Conservation (phyloP, 2,888 invertebrate genomes). For the Drosophila stalkeri region DNA sequence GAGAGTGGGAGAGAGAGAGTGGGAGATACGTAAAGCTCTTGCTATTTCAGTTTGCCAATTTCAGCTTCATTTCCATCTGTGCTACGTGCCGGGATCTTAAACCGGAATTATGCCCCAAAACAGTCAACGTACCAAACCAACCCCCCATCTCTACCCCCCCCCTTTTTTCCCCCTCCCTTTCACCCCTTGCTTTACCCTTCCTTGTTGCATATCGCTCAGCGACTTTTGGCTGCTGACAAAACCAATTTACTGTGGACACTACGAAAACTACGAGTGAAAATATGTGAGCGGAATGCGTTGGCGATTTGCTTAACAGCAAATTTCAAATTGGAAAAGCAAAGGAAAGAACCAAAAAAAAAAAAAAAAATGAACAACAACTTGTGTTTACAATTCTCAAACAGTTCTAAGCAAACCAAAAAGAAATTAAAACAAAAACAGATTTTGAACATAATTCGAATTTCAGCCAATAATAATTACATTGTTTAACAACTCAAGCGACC, state of each 20-base stretch:
- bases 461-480: neutral
- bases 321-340: conserved; percentile 7
- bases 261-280: conserved; percentile 35
- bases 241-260: conserved; percentile 49
- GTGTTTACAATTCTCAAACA: conserved; percentile 25
- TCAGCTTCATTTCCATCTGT: conserved; percentile 54
- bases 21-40: neutral
- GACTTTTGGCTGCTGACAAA: conserved; percentile 47
- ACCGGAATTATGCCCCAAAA: conserved; percentile 3
- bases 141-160: neutral
- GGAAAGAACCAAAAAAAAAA: neutral
- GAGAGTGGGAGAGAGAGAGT: neutral
- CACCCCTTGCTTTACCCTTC: no score
- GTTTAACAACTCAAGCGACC: conserved; percentile 1
- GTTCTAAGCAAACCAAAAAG: neutral
- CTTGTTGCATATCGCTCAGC: conserved; percentile 43
- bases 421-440: neutral
- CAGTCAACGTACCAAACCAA: neutral
- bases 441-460: conserved; percentile 2
- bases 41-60: conserved; percentile 19
- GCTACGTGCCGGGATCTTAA: conserved; percentile 57
- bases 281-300: conserved; percentile 19
- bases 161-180: neutral
- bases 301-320: conserved; percentile 12
- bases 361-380: neutral